These are phyloP conservation scores for Antennarius striatus DNA, from an alignment of 2,113 vertebrate species.

Conservation along the genomic window DNA sequence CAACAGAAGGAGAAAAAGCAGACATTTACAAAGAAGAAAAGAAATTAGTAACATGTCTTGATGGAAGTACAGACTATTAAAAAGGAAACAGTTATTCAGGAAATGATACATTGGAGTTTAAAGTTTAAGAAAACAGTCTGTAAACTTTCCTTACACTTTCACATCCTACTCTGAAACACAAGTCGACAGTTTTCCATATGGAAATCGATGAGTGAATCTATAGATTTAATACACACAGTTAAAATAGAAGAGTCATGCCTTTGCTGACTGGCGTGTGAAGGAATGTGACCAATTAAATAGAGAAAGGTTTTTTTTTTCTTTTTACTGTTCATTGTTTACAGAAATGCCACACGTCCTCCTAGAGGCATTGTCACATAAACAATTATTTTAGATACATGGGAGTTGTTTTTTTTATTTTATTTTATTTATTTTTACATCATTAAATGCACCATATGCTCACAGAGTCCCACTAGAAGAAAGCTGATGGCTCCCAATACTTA, in stretches of 20 bases:
- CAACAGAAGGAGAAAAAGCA: too few relatives aligned
- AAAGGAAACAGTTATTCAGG: too few relatives aligned
- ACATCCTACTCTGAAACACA: background rate
- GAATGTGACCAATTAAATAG: slow-evolving; percentile 7
- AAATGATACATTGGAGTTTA: too few relatives aligned
- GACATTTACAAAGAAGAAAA: too few relatives aligned
- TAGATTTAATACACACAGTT: background rate
- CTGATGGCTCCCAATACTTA: slow-evolving; percentile 41
- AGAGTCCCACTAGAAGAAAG: slow-evolving; percentile 23
- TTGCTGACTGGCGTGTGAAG: background rate
- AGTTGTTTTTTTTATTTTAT: slow-evolving; percentile 26
- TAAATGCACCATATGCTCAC: slow-evolving; percentile 55
- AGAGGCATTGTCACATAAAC: slow-evolving; percentile 32
- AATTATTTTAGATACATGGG: slow-evolving; percentile 25
- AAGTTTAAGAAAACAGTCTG: background rate
- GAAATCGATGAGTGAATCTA: background rate
- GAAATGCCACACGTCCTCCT: slow-evolving; percentile 19
- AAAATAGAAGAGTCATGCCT: slow-evolving; percentile 1
- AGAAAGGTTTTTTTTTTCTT: slow-evolving; percentile 2
- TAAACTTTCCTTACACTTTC: background rate
- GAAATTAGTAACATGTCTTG: too few relatives aligned
- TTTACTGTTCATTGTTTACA: slow-evolving; percentile 16
- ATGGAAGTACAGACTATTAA: too few relatives aligned
- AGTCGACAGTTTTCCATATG: background rate
- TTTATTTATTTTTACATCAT: slow-evolving; percentile 13